phyloP scores from a whole-genome alignment of 2,113 vertebrate genomes.

The Hemiprocne comata region DNA sequence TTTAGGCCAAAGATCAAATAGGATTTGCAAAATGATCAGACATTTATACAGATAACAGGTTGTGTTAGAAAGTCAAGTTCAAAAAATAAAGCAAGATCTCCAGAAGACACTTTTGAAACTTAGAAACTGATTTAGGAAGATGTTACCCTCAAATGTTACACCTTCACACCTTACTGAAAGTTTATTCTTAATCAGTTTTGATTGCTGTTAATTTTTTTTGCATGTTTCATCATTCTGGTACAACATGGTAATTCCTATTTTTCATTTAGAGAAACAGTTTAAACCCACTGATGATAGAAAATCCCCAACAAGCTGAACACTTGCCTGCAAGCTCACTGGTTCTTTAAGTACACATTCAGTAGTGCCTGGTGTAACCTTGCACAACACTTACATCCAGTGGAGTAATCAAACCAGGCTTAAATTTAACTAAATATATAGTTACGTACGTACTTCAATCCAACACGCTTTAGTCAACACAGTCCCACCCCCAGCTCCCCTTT shows the following conservation, averaged over 20 bases:
- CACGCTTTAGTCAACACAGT: not conserved
- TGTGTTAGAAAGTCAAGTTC: accelerated
- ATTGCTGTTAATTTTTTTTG: not conserved
- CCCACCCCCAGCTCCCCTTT: not conserved
- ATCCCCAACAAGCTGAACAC: not conserved
- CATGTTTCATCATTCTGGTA: not conserved
- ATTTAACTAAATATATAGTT: not conserved
- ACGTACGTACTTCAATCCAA: not conserved
- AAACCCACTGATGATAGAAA: not conserved
- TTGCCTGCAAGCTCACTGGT: not conserved
- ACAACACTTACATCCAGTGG: not conserved
- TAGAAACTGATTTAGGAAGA: not conserved
- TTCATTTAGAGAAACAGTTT: not conserved
- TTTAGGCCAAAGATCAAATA: not conserved
- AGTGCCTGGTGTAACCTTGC: not conserved
- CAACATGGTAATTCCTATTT: not conserved
- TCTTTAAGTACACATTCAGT: not conserved
- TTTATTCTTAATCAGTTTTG: not conserved
- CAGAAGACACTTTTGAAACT: not conserved
- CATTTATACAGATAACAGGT: not conserved
- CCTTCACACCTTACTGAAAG: not conserved
- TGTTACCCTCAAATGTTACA: not conserved
- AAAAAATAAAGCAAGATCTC: not conserved
- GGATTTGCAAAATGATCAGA: not conserved
- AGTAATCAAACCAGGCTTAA: not conserved